Conservation (phyloP, 92 coral and sea anemone genomes). For the Meandrina meandrites region DNA sequence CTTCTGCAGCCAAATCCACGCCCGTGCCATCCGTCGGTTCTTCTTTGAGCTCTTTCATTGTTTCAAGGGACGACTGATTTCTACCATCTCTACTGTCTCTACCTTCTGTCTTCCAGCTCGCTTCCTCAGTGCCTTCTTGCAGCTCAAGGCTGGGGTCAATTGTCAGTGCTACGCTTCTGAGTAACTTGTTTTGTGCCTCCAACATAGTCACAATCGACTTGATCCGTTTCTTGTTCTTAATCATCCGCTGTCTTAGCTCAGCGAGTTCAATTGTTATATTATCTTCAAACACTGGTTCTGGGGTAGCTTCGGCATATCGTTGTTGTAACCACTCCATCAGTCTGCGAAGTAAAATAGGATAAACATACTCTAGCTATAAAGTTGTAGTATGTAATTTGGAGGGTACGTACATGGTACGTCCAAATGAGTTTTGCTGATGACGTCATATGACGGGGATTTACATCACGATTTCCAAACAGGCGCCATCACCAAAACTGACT, state of each 20-base stretch:
- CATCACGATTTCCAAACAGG: too few species aligned
- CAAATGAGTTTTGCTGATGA: not conserved
- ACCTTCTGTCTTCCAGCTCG: not conserved
- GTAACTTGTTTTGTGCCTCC: conserved; percentile 34
- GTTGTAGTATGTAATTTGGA: not conserved
- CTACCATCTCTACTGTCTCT: not conserved
- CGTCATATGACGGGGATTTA: too few species aligned
- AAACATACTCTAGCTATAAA: not conserved
- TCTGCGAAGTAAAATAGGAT: not conserved
- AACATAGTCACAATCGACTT: conserved; percentile 38
- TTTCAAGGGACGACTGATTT: not conserved
- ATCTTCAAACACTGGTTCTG: not conserved
- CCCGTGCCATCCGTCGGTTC: not conserved
- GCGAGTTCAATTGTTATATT: conserved; percentile 13
- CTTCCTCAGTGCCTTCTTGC: conserved; percentile 1
- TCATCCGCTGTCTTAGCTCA: conserved; percentile 18
- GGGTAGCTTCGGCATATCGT: conserved; percentile 9
- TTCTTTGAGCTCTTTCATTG: not conserved
- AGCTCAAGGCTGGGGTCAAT: conserved; percentile 26
- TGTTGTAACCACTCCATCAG: conserved; percentile 24
- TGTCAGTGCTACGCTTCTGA: conserved; percentile 7
- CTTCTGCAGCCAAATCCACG: not conserved
- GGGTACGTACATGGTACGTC: not conserved
- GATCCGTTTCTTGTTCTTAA: conserved; percentile 39
- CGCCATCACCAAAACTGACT: too few species aligned